These are phyloP conservation scores for Perizoma affinitatum DNA, from an alignment of 2,888 invertebrate genomes.

Conservation along the genomic window DNA sequence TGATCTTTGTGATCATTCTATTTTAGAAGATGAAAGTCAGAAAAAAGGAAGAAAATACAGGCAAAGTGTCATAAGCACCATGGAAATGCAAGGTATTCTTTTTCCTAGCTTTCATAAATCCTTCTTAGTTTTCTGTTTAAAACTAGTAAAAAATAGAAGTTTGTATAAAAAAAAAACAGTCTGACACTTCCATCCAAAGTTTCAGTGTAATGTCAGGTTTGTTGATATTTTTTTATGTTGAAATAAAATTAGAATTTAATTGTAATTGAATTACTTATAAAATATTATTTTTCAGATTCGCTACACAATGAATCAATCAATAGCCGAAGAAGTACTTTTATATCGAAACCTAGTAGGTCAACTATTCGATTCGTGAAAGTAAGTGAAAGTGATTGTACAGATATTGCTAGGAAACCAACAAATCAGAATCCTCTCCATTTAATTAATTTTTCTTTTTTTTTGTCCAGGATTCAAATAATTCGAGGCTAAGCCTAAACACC, in stretches of 20 bases:
- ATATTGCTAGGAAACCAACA: not conserved
- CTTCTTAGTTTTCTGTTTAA: slow-evolving; percentile 10
- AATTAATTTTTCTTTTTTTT: slow-evolving; percentile 12
- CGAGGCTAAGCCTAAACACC: slow-evolving; percentile 61
- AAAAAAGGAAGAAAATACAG: slow-evolving; percentile 82
- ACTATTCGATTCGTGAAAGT: slow-evolving; percentile 76
- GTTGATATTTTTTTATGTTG: slow-evolving; percentile 38
- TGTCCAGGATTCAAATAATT: slow-evolving; percentile 67
- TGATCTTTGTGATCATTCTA: slow-evolving; percentile 63
- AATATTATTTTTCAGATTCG: slow-evolving; percentile 61
- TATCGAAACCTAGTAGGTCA: slow-evolving; percentile 71
- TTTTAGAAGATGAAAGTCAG: slow-evolving; percentile 70
- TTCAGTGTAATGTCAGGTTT: slow-evolving; percentile 82
- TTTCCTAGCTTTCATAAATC: slow-evolving; percentile 8
- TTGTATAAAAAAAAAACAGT: slow-evolving; percentile 42
- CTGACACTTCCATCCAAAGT: slow-evolving; percentile 77
- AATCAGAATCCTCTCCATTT: not conserved
- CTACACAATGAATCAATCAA: slow-evolving; percentile 77
- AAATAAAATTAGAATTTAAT: not conserved
- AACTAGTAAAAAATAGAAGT: slow-evolving; percentile 38
- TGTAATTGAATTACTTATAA: not conserved
- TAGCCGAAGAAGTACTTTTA: slow-evolving; percentile 73
- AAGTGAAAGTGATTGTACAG: slow-evolving; percentile 37
- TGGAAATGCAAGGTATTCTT: slow-evolving; percentile 74
- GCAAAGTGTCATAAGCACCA: slow-evolving; percentile 78